Evolutionary conservation across 2,797 vertebrate species (phyloP).

Genomic region (Paguma larvata): DNA sequence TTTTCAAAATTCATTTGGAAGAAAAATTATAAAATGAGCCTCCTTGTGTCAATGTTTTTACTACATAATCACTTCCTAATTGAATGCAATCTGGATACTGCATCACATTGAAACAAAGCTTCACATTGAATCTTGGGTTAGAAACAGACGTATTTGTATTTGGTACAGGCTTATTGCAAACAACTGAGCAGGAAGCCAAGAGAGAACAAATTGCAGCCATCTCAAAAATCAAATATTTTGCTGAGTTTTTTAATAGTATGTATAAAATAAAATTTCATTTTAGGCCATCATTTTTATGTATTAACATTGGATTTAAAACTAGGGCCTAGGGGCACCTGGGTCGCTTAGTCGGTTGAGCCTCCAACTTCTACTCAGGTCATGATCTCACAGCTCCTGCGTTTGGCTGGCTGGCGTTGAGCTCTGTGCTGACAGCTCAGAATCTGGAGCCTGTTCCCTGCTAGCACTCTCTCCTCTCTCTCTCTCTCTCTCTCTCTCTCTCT

Average conservation of each 20-base stretch:
- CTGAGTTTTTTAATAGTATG: not conserved
- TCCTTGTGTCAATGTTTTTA: conserved; percentile 53
- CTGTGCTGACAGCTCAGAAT: too few relatives aligned
- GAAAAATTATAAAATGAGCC: conserved; percentile 21
- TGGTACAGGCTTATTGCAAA: not conserved
- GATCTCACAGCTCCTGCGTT: too few relatives aligned
- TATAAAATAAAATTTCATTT: conserved; percentile 17
- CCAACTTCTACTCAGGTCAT: too few relatives aligned
- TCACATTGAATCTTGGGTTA: not conserved
- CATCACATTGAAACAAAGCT: not conserved
- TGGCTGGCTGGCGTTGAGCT: too few relatives aligned
- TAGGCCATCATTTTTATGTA: not conserved
- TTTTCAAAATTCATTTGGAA: conserved; percentile 19
- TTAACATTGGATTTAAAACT: not conserved
- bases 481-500: too few relatives aligned
- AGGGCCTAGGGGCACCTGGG: too few relatives aligned
- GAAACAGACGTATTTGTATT: conserved; percentile 40
- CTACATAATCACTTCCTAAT: conserved; percentile 49
- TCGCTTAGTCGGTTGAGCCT: too few relatives aligned
- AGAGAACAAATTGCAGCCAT: not conserved
- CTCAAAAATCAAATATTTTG: conserved; percentile 9
- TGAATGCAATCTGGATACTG: not conserved
- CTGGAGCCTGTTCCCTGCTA: too few relatives aligned
- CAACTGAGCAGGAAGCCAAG: not conserved
- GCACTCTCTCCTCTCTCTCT: too few relatives aligned